Evolutionary conservation across 2,113 vertebrate species (phyloP), one percentile per base, ranked within the genome.

Genomic region (Ciconia boyciana): DNA sequence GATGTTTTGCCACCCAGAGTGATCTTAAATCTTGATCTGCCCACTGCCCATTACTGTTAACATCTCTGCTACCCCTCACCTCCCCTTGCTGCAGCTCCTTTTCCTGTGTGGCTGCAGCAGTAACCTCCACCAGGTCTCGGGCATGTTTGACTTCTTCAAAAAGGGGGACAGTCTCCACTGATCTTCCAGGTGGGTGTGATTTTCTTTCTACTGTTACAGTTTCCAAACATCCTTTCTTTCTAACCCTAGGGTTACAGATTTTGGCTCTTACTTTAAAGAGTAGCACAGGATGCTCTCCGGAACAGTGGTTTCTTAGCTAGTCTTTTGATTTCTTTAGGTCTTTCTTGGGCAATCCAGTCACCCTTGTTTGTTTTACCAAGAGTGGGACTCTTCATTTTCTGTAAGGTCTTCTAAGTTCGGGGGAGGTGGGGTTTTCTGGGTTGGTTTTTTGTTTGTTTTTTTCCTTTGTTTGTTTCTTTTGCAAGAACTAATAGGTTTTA

Each of bases 371-470:
- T 68, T 88, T 34, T 85, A 66, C 10, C 1, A 83, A 85, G 28
- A 20, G 8, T 22, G 72, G 43, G 8, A 13, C 20, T 92, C 25
- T 13, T 74, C 19, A 20, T 81, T 68, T 87, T 80, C 61, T 85
- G 14, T 51, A 61, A 81, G 19, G 10, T 43, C 32, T 36, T 64
- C n/a, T 68, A 62, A 32, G 14, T 72, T 79, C 1, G 0, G 0
- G 16, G 18, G 19, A 39, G 4, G 5, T 5, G 5, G 5, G 2
- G 22, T 51, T 48, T 49, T 26, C n/a, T 58, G 18, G 1, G 5
- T 39, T 48, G 14, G 5, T 60, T 52, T 7, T 12, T 15, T 70
- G 9, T 11, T 32, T 32, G 10, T 4, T 69, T 69, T 69, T 6
- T 31, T 75, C 21, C 10, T 39, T 80, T 54, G 6, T 64, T 83